A percentile compares a stretch with the other conserved stretches of the same genome.
Conservation (phyloP, 2,113 vertebrate species). For the Toxostoma redivivum region DNA sequence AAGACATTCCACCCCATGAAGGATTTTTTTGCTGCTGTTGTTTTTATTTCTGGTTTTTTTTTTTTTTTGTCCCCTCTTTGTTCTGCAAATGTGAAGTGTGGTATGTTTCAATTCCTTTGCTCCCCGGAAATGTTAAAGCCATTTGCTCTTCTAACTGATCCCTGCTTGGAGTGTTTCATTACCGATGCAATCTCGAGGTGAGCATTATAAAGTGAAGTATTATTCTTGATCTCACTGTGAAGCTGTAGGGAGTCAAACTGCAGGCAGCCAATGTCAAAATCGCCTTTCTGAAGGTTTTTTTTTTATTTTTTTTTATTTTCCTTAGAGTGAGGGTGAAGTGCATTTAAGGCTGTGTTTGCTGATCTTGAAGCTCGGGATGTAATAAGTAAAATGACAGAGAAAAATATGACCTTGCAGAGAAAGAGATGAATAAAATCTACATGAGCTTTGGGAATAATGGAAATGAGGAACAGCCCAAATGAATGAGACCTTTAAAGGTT, state of each 20-base stretch:
- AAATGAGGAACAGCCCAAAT: constrained; percentile 29
- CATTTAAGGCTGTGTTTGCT: constrained; percentile 53
- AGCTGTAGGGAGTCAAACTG: constrained; percentile 23
- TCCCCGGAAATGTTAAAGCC: constrained; percentile 38
- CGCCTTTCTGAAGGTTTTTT: background rate
- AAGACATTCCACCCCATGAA: background rate
- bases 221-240: constrained; percentile 43
- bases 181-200: constrained; percentile 56
- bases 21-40: background rate
- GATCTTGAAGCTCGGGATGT: constrained; percentile 2
- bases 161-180: constrained; percentile 62
- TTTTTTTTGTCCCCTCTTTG: background rate
- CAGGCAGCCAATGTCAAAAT: constrained; percentile 48
- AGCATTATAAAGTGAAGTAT: constrained; percentile 50
- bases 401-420: constrained; percentile 38
- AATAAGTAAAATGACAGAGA: constrained; percentile 8
- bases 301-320: background rate
- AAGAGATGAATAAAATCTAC: constrained; percentile 30
- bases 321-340: background rate
- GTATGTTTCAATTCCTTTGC: constrained; percentile 33
- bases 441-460: constrained; percentile 40
- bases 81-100: background rate
- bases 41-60: background rate
- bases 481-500: constrained; percentile 55
- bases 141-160: constrained; percentile 65